phyloP scores from a whole-genome alignment of 2,113 vertebrate species.

The Mellivora capensis region DNA sequence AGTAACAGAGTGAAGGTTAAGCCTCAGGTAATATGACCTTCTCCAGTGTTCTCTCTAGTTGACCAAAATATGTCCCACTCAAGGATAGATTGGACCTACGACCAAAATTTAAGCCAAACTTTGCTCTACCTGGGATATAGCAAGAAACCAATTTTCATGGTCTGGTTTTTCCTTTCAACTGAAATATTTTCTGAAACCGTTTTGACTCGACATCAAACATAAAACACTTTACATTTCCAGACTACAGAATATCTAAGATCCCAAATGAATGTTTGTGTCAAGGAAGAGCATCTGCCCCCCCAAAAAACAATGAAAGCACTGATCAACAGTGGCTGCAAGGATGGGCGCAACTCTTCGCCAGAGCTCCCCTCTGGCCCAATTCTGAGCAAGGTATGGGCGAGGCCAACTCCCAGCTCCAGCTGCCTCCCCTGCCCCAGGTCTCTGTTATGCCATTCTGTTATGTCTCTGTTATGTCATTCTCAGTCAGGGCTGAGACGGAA shows the following conservation, averaged over 20 bases:
- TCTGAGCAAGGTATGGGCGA: background rate
- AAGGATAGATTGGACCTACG: background rate
- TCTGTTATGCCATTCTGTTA: background rate
- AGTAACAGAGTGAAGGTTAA: background rate
- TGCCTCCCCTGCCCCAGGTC: background rate
- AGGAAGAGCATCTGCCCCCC: background rate
- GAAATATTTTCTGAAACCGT: conserved; percentile 38
- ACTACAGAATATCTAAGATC: background rate
- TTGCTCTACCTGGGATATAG: background rate
- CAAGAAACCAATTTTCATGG: background rate
- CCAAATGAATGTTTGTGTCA: background rate
- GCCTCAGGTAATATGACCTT: background rate
- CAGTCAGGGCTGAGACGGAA: background rate
- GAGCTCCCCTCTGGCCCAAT: background rate
- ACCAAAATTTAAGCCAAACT: background rate
- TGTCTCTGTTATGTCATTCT: too few species aligned
- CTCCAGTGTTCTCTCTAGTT: background rate
- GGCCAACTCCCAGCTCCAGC: background rate
- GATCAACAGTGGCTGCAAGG: background rate
- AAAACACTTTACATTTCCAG: background rate
- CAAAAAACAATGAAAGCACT: background rate
- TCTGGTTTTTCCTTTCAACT: background rate
- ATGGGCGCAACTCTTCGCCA: background rate
- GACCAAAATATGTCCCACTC: background rate
- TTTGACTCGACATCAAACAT: background rate